These are phyloP conservation scores for Phrynocephalus forsythii DNA, from an alignment of 2,797 vertebrate species.

Conservation along the genomic window DNA sequence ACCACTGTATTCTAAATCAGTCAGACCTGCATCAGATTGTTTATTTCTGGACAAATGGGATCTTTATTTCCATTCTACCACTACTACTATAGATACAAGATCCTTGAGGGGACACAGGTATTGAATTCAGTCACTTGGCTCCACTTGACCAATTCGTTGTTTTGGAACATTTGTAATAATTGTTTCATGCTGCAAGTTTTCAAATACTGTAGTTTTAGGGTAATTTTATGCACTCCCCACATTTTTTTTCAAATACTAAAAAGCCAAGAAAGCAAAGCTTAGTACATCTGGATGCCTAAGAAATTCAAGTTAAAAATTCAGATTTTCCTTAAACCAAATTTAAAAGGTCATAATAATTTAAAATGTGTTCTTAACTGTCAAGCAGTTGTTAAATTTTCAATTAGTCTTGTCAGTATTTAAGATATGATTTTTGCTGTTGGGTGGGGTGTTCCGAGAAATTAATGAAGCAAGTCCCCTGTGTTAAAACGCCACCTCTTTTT, in stretches of 20 bases:
- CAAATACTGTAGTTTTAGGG: no score
- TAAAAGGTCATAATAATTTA: neutral
- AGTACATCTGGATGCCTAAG: slow-evolving; percentile 18
- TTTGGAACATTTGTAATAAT: no score
- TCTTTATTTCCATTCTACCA: slow-evolving; percentile 23
- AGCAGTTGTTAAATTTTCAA: slow-evolving; percentile 10
- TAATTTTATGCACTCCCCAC: no score
- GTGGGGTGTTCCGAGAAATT: neutral
- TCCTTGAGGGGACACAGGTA: no score
- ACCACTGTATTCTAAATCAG: neutral
- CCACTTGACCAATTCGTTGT: no score
- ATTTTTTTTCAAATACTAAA: no score
- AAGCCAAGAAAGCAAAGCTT: no score
- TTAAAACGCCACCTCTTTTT: neutral
- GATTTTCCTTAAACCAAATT: neutral
- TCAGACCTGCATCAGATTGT: neutral
- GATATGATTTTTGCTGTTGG: neutral
- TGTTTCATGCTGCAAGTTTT: no score
- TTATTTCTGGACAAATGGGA: neutral
- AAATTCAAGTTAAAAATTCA: slow-evolving; percentile 21
- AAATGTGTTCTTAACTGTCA: neutral
- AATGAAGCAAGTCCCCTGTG: neutral
- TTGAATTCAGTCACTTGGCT: no score
- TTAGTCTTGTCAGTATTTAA: neutral
- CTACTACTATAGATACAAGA: neutral